Evolutionary conservation across 2,113 vertebrate genomes (phyloP).

Genomic region (Puma concolor): DNA sequence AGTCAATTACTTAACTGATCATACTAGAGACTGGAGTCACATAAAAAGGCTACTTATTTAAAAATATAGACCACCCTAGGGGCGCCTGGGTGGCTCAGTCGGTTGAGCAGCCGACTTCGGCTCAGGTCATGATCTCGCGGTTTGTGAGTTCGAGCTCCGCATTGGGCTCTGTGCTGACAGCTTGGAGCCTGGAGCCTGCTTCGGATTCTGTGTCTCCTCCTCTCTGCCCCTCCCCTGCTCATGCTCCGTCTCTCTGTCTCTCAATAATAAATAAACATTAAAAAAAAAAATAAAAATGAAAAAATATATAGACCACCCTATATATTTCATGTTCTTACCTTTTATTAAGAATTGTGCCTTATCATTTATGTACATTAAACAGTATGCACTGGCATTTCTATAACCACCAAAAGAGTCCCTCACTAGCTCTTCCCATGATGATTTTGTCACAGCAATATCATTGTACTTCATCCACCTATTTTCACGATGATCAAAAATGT

Average conservation of each 20-base stretch:
- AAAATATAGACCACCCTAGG: neutral
- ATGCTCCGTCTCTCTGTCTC: no score
- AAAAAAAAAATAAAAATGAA: no score
- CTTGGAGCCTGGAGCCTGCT: no score
- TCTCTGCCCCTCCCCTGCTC: no score
- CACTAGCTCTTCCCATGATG: conserved; percentile 98
- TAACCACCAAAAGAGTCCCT: conserved; percentile 98
- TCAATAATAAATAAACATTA: no score
- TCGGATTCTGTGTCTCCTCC: no score
- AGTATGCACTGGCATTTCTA: conserved; percentile 98
- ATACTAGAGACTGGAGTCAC: neutral
- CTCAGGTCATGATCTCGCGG: no score
- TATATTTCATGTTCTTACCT: conserved; percentile 86
- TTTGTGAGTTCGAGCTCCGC: no score
- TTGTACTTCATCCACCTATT: conserved; percentile 99
- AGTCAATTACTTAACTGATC: neutral
- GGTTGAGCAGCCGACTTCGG: no score
- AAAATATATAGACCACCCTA: neutral
- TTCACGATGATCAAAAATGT: conserved; percentile 96
- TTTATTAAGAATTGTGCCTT: conserved; percentile 97
- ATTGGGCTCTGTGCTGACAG: no score
- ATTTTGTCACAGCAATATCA: conserved; percentile 98
- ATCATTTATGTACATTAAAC: conserved; percentile 99
- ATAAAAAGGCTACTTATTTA: neutral
- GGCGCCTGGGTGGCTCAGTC: no score